These are phyloP conservation scores for Rhinichthys klamathensis DNA, from an alignment of 2,113 vertebrate species.

Conservation along the genomic window DNA sequence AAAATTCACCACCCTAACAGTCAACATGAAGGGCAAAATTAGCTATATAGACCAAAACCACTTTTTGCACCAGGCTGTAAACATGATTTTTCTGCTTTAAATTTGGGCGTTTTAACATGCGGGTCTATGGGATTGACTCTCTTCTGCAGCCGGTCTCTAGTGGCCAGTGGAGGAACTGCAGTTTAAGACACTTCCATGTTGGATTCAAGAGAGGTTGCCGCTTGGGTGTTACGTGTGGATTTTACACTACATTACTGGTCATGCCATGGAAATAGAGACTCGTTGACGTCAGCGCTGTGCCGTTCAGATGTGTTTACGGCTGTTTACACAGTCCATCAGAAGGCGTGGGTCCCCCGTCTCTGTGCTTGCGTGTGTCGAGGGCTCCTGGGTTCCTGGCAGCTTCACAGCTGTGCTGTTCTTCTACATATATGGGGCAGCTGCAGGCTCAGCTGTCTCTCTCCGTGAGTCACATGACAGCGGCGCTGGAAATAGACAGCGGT, in stretches of 20 bases:
- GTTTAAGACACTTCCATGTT: no score
- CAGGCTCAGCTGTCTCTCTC: slow-evolving; percentile 85
- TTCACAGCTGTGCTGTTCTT: slow-evolving; percentile 88
- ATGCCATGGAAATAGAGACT: not conserved
- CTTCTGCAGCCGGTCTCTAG: no score
- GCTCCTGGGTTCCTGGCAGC: slow-evolving; percentile 83
- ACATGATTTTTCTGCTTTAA: no score
- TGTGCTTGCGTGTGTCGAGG: no score
- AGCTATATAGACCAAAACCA: no score
- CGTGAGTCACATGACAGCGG: slow-evolving; percentile 84
- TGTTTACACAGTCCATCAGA: not conserved
- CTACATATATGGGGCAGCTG: slow-evolving; percentile 77
- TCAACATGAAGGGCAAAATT: no score
- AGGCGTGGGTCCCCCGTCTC: not conserved
- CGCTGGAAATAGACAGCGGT: slow-evolving; percentile 90
- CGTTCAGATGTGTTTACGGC: not conserved
- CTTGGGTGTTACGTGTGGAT: not conserved
- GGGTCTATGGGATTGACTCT: no score
- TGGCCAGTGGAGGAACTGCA: no score
- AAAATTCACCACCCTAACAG: no score
- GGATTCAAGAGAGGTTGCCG: no score
- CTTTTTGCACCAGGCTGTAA: no score
- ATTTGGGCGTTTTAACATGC: no score
- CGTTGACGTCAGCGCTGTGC: not conserved
- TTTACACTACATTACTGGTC: not conserved